A percentile compares a stretch with the other conserved stretches of the same genome.
Conservation (phyloP, 2,113 vertebrate genomes). For the Paracanthobrama guichenoti region DNA sequence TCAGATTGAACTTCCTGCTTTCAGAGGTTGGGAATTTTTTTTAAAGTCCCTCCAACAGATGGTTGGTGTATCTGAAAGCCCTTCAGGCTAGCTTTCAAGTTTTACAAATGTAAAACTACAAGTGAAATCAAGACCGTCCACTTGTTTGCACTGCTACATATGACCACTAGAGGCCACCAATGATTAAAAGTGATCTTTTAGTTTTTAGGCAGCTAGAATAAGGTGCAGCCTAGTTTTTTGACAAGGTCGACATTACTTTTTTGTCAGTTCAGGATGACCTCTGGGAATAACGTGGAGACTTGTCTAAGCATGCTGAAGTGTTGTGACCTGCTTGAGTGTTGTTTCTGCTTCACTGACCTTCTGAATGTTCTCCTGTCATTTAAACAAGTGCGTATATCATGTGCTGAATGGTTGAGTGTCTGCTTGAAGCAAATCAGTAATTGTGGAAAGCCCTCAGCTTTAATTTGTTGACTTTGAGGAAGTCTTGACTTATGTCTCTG, state of each 20-base stretch:
- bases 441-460: background rate
- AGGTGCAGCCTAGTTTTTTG: background rate
- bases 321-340: background rate
- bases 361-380: background rate
- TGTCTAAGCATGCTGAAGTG: slow-evolving; percentile 36
- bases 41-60: background rate
- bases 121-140: background rate
- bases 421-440: background rate
- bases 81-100: slow-evolving; percentile 1
- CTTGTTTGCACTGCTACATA: background rate
- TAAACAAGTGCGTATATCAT: background rate
- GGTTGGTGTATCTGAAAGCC: background rate
- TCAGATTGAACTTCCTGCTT: background rate
- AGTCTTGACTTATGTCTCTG: no score
- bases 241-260: background rate
- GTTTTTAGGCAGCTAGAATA: background rate
- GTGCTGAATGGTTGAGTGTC: background rate
- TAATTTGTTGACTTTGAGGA: background rate
- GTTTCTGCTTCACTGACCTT: slow-evolving; percentile 5
- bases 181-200: background rate
- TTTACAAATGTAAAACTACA: background rate
- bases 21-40: background rate
- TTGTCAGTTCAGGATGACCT: background rate
- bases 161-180: slow-evolving; percentile 25
- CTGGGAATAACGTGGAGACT: background rate